phyloP scores from a whole-genome alignment of 2,113 vertebrate species.

The Ciconia boyciana region DNA sequence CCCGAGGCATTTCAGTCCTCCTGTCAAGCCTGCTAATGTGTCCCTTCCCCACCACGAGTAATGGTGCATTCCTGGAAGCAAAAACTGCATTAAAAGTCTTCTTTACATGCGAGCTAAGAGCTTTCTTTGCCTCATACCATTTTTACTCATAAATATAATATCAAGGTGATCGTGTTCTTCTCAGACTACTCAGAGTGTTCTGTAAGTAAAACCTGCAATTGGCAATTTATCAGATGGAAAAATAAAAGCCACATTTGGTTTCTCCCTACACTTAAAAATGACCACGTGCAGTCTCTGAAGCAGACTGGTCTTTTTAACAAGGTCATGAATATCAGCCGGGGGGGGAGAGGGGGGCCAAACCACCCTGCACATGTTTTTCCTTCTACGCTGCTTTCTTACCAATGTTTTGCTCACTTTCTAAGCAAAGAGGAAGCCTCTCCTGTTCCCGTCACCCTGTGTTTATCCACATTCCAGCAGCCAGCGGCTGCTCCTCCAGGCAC shows the following conservation, averaged over 20 bases:
- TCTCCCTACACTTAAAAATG: slow-evolving; percentile 4
- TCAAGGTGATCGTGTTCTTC: slow-evolving; percentile 46
- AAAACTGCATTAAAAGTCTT: slow-evolving; percentile 30
- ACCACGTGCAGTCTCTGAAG: slow-evolving; percentile 40
- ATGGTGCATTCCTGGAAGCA: slow-evolving; percentile 35
- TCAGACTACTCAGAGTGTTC: slow-evolving; percentile 32
- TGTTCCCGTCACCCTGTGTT: slow-evolving; percentile 62
- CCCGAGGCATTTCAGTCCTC: background rate
- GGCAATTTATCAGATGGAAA: slow-evolving; percentile 47
- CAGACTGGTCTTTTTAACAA: slow-evolving; percentile 15
- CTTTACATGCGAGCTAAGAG: slow-evolving; percentile 25
- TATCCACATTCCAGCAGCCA: slow-evolving; percentile 60
- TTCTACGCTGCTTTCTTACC: slow-evolving; percentile 15
- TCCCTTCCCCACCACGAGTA: background rate
- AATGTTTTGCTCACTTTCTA: slow-evolving; percentile 74
- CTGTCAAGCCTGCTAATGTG: slow-evolving; percentile 5
- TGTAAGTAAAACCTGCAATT: slow-evolving; percentile 50
- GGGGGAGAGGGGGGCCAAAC: background rate
- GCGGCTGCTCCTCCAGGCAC: background rate
- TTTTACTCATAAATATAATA: slow-evolving; percentile 63
- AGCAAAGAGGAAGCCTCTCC: slow-evolving; percentile 73
- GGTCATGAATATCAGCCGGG: slow-evolving; percentile 24
- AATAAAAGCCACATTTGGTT: slow-evolving; percentile 31
- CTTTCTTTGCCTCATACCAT: slow-evolving; percentile 18
- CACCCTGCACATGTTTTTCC: slow-evolving; percentile 58